Conservation (phyloP, 2,888 invertebrate species). For the Ceraclea dissimilis region DNA sequence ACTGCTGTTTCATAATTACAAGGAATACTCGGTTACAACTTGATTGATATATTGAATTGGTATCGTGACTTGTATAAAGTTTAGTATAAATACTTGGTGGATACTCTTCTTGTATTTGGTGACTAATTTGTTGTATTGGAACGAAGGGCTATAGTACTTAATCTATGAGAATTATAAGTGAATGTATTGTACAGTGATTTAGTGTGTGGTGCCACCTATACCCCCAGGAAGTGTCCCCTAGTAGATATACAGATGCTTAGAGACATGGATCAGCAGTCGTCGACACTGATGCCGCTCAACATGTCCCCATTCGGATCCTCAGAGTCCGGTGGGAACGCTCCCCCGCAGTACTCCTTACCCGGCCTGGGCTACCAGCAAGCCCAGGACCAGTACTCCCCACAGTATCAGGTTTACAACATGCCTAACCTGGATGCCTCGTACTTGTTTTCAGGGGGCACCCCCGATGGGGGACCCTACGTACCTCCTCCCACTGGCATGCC, state of each 20-base stretch:
- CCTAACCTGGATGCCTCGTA: slow-evolving; percentile 60
- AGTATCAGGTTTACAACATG: slow-evolving; percentile 37
- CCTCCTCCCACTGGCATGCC: slow-evolving; percentile 52
- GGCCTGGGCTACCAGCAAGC: slow-evolving; percentile 45
- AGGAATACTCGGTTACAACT: background rate
- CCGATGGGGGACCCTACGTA: slow-evolving; percentile 42
- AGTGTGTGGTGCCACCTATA: slow-evolving; percentile 10
- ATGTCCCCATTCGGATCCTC: slow-evolving; percentile 78
- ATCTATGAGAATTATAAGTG: no score
- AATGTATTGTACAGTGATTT: slow-evolving; percentile 25
- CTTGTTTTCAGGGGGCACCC: slow-evolving; percentile 52
- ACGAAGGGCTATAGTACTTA: no score
- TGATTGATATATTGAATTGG: background rate
- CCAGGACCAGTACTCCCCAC: slow-evolving; percentile 42
- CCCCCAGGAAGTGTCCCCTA: no score
- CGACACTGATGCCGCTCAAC: slow-evolving; percentile 76
- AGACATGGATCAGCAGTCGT: slow-evolving; percentile 78
- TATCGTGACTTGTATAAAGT: background rate
- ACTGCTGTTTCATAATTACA: background rate
- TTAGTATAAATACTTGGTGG: no score
- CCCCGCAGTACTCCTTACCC: slow-evolving; percentile 51
- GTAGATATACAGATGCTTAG: slow-evolving; percentile 53
- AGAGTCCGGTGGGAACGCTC: slow-evolving; percentile 56
- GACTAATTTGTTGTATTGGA: no score
- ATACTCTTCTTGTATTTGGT: no score